These are phyloP conservation scores for Gnatocerus cornutus DNA, from an alignment of 2,888 invertebrate genomes.

Conservation along the genomic window DNA sequence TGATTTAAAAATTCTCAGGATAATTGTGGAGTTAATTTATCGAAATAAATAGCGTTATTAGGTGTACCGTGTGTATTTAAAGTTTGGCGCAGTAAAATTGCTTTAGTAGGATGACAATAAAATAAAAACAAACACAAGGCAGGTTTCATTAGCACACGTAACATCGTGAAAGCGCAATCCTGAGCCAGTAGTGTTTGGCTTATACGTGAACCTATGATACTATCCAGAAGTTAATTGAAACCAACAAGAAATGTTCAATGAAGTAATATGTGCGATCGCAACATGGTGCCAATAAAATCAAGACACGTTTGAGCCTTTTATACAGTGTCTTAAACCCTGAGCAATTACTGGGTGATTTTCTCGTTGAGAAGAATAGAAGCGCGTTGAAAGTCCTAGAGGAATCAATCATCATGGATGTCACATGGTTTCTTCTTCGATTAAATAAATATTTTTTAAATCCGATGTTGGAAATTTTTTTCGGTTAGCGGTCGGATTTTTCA, in stretches of 20 bases:
- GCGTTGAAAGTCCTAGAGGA: conserved; percentile 2
- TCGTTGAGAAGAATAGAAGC: conserved; percentile 3
- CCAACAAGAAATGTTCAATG: conserved; percentile 31
- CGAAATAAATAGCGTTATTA: no score
- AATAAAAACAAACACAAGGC: conserved; percentile 29
- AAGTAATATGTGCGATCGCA: conserved; percentile 23
- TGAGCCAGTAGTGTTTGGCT: conserved; percentile 29
- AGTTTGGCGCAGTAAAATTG: conserved; percentile 15
- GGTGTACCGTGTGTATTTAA: background rate
- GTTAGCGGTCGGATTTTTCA: conserved; percentile 27
- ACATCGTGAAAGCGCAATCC: conserved; percentile 33
- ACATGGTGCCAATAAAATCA: conserved; percentile 12
- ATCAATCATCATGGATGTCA: conserved; percentile 32
- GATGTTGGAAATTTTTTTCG: conserved; percentile 26
- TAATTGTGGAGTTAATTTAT: no score
- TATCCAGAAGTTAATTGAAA: conserved; percentile 30
- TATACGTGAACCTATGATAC: conserved; percentile 23
- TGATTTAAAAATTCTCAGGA: no score
- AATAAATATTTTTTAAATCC: conserved; percentile 28
- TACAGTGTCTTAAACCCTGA: conserved; percentile 7
- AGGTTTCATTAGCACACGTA: conserved; percentile 32
- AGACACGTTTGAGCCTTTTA: conserved; percentile 11
- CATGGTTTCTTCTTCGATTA: conserved; percentile 23
- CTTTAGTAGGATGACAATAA: conserved; percentile 23
- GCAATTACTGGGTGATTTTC: conserved; percentile 20